A percentile compares a stretch with the other conserved stretches of the same genome.
These are phyloP conservation scores for Etia nguti DNA, from an alignment of 2,113 vertebrate genomes.

Conservation along the genomic window DNA sequence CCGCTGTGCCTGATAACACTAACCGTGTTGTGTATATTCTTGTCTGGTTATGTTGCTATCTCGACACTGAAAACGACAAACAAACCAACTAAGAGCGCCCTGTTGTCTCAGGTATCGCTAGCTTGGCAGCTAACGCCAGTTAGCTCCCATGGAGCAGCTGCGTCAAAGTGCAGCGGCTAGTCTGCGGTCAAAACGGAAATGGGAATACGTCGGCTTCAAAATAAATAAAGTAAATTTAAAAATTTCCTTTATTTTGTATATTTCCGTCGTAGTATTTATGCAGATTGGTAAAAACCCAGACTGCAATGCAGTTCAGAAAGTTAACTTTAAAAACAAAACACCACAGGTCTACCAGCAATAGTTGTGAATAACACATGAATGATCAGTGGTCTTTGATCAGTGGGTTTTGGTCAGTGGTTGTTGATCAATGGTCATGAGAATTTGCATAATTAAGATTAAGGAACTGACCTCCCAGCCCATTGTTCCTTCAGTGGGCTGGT, in stretches of 20 bases:
- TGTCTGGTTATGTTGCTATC: neutral
- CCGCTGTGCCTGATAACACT: no score
- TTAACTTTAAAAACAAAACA: neutral
- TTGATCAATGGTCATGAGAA: no score
- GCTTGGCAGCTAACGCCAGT: conserved; percentile 9
- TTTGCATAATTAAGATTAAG: no score
- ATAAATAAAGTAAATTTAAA: neutral
- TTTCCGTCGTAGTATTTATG: neutral
- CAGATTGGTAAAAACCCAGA: neutral
- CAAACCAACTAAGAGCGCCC: no score
- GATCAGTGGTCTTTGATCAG: no score
- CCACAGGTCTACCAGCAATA: neutral
- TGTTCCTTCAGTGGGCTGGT: no score
- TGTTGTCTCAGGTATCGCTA: conserved; percentile 9
- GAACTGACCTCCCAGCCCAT: no score
- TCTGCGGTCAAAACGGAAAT: neutral
- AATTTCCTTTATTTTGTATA: neutral
- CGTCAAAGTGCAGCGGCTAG: neutral
- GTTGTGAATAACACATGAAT: neutral
- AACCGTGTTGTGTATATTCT: neutral
- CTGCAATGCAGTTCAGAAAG: neutral
- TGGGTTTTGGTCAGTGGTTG: no score
- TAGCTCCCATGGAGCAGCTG: conserved; percentile 11
- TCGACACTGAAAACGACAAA: neutral
- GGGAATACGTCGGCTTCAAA: neutral